These are phyloP conservation scores for Syngnathus acus DNA, from an alignment of 2,797 vertebrate genomes.

Conservation along the genomic window DNA sequence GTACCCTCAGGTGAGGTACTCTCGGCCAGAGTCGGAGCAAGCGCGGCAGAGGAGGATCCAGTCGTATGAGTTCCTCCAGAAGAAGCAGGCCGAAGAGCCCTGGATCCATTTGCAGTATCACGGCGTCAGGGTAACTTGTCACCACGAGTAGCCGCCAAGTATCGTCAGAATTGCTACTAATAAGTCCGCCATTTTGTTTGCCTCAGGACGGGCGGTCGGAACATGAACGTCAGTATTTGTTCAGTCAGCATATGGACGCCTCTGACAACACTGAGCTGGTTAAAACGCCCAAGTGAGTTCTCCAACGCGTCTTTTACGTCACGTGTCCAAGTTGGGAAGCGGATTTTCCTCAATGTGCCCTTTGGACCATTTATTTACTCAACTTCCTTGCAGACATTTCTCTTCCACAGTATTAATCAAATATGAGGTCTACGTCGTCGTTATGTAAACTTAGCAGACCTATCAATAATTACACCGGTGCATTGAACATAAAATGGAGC, in stretches of 20 bases:
- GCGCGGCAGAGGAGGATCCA: conserved; percentile 90
- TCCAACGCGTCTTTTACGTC: too few species aligned
- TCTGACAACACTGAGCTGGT: conserved; percentile 85
- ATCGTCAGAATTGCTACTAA: not conserved
- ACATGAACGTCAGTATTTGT: conserved; percentile 92
- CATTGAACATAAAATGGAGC: not conserved
- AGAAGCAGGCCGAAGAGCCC: conserved; percentile 93
- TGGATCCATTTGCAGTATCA: conserved; percentile 91
- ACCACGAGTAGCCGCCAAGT: not conserved
- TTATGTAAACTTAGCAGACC: too few species aligned
- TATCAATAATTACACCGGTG: not conserved
- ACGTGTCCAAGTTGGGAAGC: not conserved
- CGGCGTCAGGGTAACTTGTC: conserved; percentile 69
- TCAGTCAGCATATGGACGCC: conserved; percentile 80
- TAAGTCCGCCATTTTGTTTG: conserved; percentile 2
- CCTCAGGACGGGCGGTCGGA: conserved; percentile 88
- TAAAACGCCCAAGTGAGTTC: conserved; percentile 86
- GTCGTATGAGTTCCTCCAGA: conserved; percentile 96
- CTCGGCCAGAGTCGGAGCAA: conserved; percentile 90
- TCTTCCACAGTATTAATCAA: too few species aligned
- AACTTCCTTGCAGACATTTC: too few species aligned
- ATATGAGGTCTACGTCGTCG: too few species aligned
- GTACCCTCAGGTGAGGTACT: conserved; percentile 80
- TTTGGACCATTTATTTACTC: not conserved
- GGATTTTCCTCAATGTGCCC: not conserved